A percentile compares a stretch with the other conserved stretches of the same genome.
Conservation (phyloP, 2,797 vertebrate genomes). For the Emys orbicularis region DNA sequence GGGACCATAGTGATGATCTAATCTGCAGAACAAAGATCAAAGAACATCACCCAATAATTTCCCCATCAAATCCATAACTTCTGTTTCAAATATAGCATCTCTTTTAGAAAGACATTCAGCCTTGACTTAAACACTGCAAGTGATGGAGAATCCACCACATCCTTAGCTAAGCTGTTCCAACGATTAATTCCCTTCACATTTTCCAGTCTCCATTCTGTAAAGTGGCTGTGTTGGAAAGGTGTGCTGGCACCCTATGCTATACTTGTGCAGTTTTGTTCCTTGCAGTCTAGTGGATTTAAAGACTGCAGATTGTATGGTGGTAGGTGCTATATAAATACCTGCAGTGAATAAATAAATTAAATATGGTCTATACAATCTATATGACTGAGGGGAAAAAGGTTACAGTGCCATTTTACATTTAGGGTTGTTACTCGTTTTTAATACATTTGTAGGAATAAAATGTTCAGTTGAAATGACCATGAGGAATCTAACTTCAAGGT, state of each 20-base stretch:
- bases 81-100: background rate
- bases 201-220: background rate
- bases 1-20: background rate
- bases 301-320: background rate
- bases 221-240: background rate
- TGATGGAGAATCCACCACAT: background rate
- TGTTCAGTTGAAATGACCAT: background rate
- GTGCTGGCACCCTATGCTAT: background rate
- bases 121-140: rapidly evolving
- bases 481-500: background rate
- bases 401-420: background rate
- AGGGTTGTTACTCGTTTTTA: background rate
- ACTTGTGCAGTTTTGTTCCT: background rate
- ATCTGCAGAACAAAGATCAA: background rate
- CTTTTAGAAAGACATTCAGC: background rate
- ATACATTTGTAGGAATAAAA: background rate
- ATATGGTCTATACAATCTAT: background rate
- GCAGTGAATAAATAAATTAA: background rate
- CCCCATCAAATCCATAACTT: background rate
- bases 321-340: background rate
- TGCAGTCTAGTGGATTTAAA: background rate
- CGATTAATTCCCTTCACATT: no score
- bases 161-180: background rate
- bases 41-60: background rate
- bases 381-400: background rate